Percentiles rank a stretch among this genome's conserved stretches.
Evolutionary conservation across 2,888 invertebrate genomes (phyloP).

Genomic region (Lasioglossum malachurum): DNA sequence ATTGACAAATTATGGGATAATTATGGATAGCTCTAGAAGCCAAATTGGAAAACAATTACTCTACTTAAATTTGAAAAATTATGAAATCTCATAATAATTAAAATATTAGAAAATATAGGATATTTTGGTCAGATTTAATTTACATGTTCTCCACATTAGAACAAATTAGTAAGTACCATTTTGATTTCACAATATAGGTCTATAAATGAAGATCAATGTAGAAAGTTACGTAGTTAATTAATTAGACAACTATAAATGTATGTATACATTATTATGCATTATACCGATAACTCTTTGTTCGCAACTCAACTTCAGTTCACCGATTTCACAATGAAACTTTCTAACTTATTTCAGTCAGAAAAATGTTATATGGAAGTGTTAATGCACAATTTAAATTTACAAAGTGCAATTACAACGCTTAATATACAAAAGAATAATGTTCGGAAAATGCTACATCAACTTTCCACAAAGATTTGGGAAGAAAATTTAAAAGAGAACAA

Average conservation of each 20-base stretch:
- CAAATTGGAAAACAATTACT: too few species aligned
- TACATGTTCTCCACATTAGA: too few species aligned
- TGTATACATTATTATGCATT: neutral
- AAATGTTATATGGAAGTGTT: slow-evolving; percentile 76
- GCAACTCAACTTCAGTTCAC: neutral
- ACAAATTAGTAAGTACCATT: too few species aligned
- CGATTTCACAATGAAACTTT: neutral
- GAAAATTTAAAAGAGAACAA: slow-evolving; percentile 69
- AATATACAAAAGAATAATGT: slow-evolving; percentile 70
- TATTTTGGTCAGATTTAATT: too few species aligned
- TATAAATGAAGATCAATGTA: neutral
- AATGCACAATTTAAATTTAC: slow-evolving; percentile 69
- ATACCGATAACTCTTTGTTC: neutral
- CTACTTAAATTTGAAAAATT: too few species aligned
- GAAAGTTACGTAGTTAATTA: neutral
- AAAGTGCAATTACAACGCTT: slow-evolving; percentile 67
- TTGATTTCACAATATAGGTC: neutral
- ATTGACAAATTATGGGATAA: too few species aligned
- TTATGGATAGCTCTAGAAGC: too few species aligned
- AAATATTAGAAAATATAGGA: too few species aligned
- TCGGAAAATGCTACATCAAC: slow-evolving; percentile 70
- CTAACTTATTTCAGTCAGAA: slow-evolving; percentile 71
- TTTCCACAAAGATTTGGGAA: slow-evolving; percentile 65
- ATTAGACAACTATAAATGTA: neutral
- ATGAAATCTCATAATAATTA: too few species aligned